phyloP scores from a whole-genome alignment of 2,113 vertebrate species.

The Clupea harengus region DNA sequence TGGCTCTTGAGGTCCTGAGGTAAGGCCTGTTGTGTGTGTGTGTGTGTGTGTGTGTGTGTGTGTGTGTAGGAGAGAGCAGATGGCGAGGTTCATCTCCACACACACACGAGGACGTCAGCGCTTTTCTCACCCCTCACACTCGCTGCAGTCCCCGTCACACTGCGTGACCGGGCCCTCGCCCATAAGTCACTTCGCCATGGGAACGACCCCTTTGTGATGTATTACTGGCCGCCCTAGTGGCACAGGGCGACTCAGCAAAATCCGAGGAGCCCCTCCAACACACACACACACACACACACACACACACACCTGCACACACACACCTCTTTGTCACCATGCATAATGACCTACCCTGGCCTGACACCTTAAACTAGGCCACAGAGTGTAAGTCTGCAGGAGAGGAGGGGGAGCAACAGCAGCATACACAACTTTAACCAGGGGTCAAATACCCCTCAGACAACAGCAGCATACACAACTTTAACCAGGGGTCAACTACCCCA shows the following conservation, averaged over 20 bases:
- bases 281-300: neutral
- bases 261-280: neutral
- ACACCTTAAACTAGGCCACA: too few species aligned
- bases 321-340: neutral
- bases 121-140: constrained; percentile 64
- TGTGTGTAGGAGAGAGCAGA: constrained; percentile 58
- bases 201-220: constrained; percentile 61
- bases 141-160: constrained; percentile 57
- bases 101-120: constrained; percentile 62
- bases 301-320: neutral
- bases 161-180: constrained; percentile 63
- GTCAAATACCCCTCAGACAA: too few species aligned
- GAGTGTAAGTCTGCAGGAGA: too few species aligned
- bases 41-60: constrained; percentile 4
- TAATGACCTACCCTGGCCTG: too few species aligned
- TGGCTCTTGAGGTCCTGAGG: too few species aligned
- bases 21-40: neutral
- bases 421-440: too few species aligned
- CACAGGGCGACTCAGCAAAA: constrained; percentile 61
- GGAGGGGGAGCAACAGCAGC: too few species aligned
- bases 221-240: constrained; percentile 69
- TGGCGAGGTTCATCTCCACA: constrained; percentile 55
- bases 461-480: too few species aligned
- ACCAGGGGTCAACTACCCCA: too few species aligned
- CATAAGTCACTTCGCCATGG: constrained; percentile 62